A percentile compares a stretch with the other conserved stretches of the same genome.
Evolutionary conservation across 2,113 vertebrate species (phyloP).

Genomic region (Boleophthalmus pectinirostris): DNA sequence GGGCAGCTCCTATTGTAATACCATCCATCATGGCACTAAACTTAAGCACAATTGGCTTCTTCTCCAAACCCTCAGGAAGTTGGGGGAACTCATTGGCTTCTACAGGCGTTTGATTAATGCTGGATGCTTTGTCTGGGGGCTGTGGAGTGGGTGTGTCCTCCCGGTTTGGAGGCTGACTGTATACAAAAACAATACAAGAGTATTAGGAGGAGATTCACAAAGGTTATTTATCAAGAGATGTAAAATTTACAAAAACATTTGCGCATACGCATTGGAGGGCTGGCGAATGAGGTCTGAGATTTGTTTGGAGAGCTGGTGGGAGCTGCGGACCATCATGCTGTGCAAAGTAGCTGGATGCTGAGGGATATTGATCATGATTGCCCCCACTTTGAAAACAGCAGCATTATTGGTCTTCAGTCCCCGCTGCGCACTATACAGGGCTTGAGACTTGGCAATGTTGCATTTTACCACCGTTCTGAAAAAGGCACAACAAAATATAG

Average conservation of each 20-base stretch:
- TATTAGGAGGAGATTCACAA: not conserved
- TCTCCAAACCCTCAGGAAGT: constrained; percentile 95
- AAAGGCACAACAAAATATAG: constrained; percentile 23
- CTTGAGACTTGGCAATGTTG: constrained; percentile 97
- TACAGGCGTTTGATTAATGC: constrained; percentile 92
- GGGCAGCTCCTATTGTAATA: constrained; percentile 93
- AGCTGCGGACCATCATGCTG: constrained; percentile 99
- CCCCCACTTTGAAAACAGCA: constrained; percentile 93
- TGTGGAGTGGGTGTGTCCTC: constrained; percentile 90
- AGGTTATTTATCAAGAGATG: not conserved
- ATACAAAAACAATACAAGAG: not conserved
- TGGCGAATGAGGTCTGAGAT: constrained; percentile 98
- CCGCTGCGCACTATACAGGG: constrained; percentile 94
- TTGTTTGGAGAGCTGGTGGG: constrained; percentile 98
- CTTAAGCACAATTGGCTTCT: constrained; percentile 98
- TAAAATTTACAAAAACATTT: not conserved
- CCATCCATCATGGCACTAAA: constrained; percentile 98
- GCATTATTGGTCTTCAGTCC: constrained; percentile 95
- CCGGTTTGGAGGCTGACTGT: constrained; percentile 84
- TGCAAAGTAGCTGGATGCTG: constrained; percentile 97
- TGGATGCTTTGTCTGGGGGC: constrained; percentile 90
- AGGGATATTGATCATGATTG: constrained; percentile 97
- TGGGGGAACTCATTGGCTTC: constrained; percentile 98
- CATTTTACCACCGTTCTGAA: constrained; percentile 98
- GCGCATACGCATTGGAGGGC: constrained; percentile 85